Percentiles rank a stretch among this genome's conserved stretches.
Conservation (phyloP, 2,888 invertebrate genomes). For the Xestia rhomboidea region DNA sequence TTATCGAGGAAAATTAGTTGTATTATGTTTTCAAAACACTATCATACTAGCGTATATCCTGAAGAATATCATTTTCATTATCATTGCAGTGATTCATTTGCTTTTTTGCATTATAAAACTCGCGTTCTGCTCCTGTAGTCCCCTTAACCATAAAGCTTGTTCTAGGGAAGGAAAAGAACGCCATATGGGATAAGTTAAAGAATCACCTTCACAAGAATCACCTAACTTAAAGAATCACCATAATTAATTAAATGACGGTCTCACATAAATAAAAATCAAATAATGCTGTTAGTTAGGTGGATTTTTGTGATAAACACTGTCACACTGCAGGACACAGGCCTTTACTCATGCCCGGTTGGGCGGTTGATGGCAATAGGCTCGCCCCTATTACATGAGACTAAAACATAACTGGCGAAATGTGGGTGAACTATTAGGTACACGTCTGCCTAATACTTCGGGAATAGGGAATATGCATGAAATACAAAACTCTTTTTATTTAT, state of each 20-base stretch:
- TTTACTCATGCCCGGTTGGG: background rate
- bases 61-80: no score
- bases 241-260: background rate
- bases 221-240: background rate
- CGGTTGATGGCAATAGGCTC: no score
- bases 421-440: background rate
- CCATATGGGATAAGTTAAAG: background rate
- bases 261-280: background rate
- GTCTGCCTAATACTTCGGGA: no score
- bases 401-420: background rate
- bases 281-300: background rate
- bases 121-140: no score
- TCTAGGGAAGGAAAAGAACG: background rate
- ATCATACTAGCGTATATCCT: no score
- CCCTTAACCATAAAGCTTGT: background rate
- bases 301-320: background rate
- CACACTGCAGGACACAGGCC: background rate
- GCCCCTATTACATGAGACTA: background rate
- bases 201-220: no score
- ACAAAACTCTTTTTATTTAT: no score
- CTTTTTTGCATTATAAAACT: no score
- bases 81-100: no score
- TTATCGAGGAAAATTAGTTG: no score
- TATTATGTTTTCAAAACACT: no score
- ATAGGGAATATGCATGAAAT: no score